Evolutionary conservation across 2,113 vertebrate genomes (phyloP), one percentile per base, ranked within the genome.

Genomic region (Strigops habroptila): DNA sequence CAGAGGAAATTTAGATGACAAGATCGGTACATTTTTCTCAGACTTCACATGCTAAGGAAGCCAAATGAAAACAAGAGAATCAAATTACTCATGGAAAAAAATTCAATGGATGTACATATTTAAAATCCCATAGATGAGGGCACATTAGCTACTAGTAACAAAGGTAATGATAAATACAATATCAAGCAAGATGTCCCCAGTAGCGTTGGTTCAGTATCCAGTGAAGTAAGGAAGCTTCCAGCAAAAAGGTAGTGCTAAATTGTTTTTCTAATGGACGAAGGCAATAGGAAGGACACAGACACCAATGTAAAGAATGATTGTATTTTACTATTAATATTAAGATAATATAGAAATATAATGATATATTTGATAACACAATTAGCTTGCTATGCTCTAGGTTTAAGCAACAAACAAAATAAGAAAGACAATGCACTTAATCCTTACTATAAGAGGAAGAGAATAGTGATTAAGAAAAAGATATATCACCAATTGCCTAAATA

Each of bases 21-120:
- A 33, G 35, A 39, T 6, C 33, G 22, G 60, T 18, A 10, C 5
- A 10, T 59, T 86, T 43, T 69, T 12, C 35, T 43, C 3, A 12
- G 19, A 21, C 13, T 73, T 89, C 41, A 16, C 19, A 15, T 5
- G 5, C 30, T 10, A 5, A 79, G 14, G 49, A 91, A 78, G 23
- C 12, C 37, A 70, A n/a, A 1, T 2, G 48, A 60, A 62, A 74
- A 25, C 31, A 63, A 57, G 49, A 79, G 17, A 73, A 14, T 39
- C 16, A 21, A 39, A 15, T 10, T 65, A 67, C 21, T 70, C 7
- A 6, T 3, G 8, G 31, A 14, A 3, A 49, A 64, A 79, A 64
- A 9, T 2, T 1, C 12, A n/a, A 7, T 1, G 28, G 46, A 27
- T n/a, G 31, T 22, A 22, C 16, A 13, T 13, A 21, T 6, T 7